Evolutionary conservation across 2,888 invertebrate genomes (phyloP).

Genomic region (Julus scandinavius): DNA sequence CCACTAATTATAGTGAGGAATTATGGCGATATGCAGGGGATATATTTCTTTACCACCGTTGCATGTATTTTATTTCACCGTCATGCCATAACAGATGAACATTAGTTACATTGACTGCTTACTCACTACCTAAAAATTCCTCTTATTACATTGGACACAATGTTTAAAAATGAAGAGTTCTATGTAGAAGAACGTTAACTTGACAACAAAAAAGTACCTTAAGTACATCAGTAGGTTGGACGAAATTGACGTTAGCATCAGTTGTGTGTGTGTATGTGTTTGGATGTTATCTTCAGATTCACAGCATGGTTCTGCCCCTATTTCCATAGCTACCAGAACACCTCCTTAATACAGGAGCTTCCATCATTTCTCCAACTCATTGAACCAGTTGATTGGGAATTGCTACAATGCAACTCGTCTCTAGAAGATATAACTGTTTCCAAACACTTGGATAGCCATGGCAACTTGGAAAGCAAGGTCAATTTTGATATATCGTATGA

Average conservation of each 20-base stretch:
- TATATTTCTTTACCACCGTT: not conserved
- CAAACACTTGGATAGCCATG: not conserved
- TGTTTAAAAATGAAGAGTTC: too few relatives aligned
- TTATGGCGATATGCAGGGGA: conserved; percentile 13
- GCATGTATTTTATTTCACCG: not conserved
- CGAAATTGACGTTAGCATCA: too few relatives aligned
- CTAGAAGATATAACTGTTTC: not conserved
- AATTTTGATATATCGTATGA: not conserved
- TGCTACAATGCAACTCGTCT: not conserved
- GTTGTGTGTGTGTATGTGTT: too few relatives aligned
- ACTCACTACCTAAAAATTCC: too few relatives aligned
- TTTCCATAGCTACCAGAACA: conserved; percentile 28
- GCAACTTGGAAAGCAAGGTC: not conserved
- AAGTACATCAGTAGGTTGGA: too few relatives aligned
- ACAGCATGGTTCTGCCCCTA: not conserved
- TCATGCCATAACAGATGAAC: not conserved
- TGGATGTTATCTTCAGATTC: not conserved
- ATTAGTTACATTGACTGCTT: too few relatives aligned
- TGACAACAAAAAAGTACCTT: too few relatives aligned
- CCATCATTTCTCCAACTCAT: conserved; percentile 39
- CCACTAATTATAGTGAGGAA: not conserved
- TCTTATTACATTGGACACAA: too few relatives aligned
- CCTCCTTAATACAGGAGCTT: not conserved
- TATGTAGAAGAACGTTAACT: too few relatives aligned
- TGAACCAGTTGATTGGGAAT: conserved; percentile 32